A percentile compares a stretch with the other conserved stretches of the same genome.
Conservation (phyloP, 2,888 invertebrate species). For the Pristionchus mayeri region DNA sequence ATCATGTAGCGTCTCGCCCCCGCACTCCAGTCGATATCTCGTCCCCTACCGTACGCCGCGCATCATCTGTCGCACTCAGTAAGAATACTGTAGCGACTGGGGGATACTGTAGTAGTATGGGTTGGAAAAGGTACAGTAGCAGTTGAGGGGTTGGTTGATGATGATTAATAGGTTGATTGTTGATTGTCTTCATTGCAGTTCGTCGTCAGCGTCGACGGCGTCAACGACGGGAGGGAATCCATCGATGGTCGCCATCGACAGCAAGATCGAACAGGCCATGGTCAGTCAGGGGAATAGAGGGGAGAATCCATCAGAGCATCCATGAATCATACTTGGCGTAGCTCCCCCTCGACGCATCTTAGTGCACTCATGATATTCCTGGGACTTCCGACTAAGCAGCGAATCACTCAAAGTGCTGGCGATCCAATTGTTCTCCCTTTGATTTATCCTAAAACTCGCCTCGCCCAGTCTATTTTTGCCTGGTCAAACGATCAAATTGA, state of each 20-base stretch:
- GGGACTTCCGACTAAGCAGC: too few relatives aligned
- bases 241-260: slow-evolving; percentile 53
- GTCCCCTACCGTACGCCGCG: slow-evolving; percentile 34
- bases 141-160: too few relatives aligned
- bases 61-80: slow-evolving; percentile 30
- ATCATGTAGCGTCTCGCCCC: not conserved
- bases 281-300: not conserved
- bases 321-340: too few relatives aligned
- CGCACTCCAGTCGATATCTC: slow-evolving; percentile 1
- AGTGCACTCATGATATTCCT: too few relatives aligned
- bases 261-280: slow-evolving; percentile 56
- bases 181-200: slow-evolving; percentile 29
- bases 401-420: not conserved
- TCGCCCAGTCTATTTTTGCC: slow-evolving; percentile 9
- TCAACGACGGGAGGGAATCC: slow-evolving; percentile 27
- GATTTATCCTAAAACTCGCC: slow-evolving; percentile 6
- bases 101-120: not conserved
- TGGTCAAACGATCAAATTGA: not conserved
- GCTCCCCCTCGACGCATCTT: too few relatives aligned
- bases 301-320: too few relatives aligned
- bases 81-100: slow-evolving; percentile 37
- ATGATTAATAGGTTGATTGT: not conserved
- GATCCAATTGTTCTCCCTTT: slow-evolving; percentile 2
- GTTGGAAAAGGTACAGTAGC: not conserved
- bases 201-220: slow-evolving; percentile 8